Base-by-base conservation (phyloP, 2,888 invertebrate genomes). In the Gordius sp. region DNA sequence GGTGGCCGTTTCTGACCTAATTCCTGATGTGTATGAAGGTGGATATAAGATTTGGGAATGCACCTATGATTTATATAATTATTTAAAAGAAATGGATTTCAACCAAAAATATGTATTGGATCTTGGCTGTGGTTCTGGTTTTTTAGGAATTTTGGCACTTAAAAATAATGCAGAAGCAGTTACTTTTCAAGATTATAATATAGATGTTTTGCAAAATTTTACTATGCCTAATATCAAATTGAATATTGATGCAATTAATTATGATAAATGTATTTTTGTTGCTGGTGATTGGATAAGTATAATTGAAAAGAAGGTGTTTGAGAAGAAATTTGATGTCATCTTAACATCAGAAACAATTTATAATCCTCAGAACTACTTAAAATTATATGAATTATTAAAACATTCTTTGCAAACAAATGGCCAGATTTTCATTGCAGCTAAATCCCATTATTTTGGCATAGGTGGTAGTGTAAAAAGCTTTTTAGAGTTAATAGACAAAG, bases 41-140 rank as follows among this genome's bases (percentile, higher is more conserved):
- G 91, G 91, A 8, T 73, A 86, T 28, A 89, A 89, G 74, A 77
- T 87, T 59, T 91, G 91, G 91, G 89, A 91, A 72, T 85, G 87
- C 65, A 82, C 84, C 2, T 73, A 76, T 63, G 87, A 89, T 68
- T 69, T 89, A 58, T 69, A 79, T 39, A 68, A 76, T 60, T 82
- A 78, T 67, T 67, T 86, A 39, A 63, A 69, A 41, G 58, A 59
- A 27, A 59, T 59, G 27, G 59, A 60, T 27, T 54, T 63, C 2
- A 52, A 62, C 2, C 60, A 64, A 25, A 60, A 61, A 27, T 68
- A 71, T 56, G 28, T 57, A 23, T 62, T 62, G 41, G 60, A 72
- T 74, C 73, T 89, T 59, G 91, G 91, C 1, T 91, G 89, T 72
- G 91, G 91, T 2, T 77, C 80, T 57, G 89, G 86, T 1, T 72